These are phyloP conservation scores for Drosophila infuscata DNA, from an alignment of 2,888 invertebrate genomes.

Conservation along the genomic window DNA sequence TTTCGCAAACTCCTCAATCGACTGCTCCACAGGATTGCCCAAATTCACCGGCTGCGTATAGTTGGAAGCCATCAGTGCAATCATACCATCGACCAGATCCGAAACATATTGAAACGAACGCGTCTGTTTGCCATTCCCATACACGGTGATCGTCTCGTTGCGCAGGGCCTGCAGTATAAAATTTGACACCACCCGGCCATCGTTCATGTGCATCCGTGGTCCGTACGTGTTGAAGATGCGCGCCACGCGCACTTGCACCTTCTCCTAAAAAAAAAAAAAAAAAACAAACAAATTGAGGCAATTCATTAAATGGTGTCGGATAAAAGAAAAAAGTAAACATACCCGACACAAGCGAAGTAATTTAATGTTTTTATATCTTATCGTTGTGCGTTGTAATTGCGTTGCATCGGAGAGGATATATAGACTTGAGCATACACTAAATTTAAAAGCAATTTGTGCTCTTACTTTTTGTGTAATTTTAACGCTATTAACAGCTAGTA, in stretches of 20 bases:
- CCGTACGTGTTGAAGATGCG: slow-evolving; percentile 99
- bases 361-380: slow-evolving; percentile 36
- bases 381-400: slow-evolving; percentile 34
- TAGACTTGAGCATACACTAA: neutral
- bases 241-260: slow-evolving; percentile 97
- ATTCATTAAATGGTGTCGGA: slow-evolving; percentile 9
- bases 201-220: slow-evolving; percentile 99
- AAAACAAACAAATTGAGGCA: slow-evolving; percentile 7
- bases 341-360: neutral
- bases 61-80: slow-evolving; percentile 96
- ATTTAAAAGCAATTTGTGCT: neutral
- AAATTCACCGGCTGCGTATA: slow-evolving; percentile 97
- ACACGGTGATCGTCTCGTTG: slow-evolving; percentile 97
- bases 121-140: slow-evolving; percentile 95
- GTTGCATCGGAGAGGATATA: neutral
- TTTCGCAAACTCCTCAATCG: slow-evolving; percentile 95
- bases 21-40: slow-evolving; percentile 99
- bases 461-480: neutral
- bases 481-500: neutral
- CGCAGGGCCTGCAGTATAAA: slow-evolving; percentile 98
- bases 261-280: slow-evolving; percentile 87
- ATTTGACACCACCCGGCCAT: slow-evolving; percentile 98
- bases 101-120: slow-evolving; percentile 99
- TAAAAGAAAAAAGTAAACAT: neutral
- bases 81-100: slow-evolving; percentile 97